These are phyloP conservation scores for Heliocidaris tuberculata DNA, from an alignment of 35 echinoderm and acorn worm species.

Conservation along the genomic window DNA sequence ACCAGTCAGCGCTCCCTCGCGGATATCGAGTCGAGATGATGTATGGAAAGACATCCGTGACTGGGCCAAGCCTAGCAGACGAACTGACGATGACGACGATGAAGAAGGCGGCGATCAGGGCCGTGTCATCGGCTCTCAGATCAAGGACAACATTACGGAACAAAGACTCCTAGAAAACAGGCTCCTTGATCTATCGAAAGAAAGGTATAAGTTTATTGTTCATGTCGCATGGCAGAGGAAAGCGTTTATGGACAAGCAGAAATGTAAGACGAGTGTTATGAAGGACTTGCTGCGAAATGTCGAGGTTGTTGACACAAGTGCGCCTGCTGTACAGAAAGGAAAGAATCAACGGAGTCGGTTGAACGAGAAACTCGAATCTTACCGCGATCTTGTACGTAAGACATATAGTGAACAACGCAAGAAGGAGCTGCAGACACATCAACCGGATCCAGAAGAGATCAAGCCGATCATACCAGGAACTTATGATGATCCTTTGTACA, in stretches of 20 bases:
- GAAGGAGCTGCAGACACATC: background rate
- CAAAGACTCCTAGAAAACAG: slow-evolving; percentile 82
- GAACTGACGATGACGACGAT: slow-evolving; percentile 53
- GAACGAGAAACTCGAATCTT: slow-evolving; percentile 51
- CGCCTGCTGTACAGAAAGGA: slow-evolving; percentile 33
- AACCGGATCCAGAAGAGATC: slow-evolving; percentile 53
- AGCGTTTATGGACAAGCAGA: slow-evolving; percentile 88
- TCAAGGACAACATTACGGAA: slow-evolving; percentile 97
- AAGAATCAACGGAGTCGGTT: slow-evolving; percentile 57
- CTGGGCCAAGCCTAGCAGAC: slow-evolving; percentile 83
- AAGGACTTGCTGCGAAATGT: slow-evolving; percentile 77
- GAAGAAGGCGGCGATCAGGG: slow-evolving; percentile 49
- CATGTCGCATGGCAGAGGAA: slow-evolving; percentile 93
- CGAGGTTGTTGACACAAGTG: slow-evolving; percentile 55
- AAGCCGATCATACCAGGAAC: slow-evolving; percentile 67
- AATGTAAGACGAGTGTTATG: slow-evolving; percentile 84
- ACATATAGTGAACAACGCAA: slow-evolving; percentile 65
- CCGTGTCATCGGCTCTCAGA: slow-evolving; percentile 69
- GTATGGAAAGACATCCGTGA: slow-evolving; percentile 83
- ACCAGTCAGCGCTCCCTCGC: slow-evolving; percentile 74
- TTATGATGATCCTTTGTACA: slow-evolving; percentile 59
- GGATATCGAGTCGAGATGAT: slow-evolving; percentile 72
- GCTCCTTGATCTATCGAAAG: slow-evolving; percentile 85
- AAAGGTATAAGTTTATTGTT: slow-evolving; percentile 93
- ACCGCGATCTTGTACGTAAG: slow-evolving; percentile 55